A percentile compares a stretch with the other conserved stretches of the same genome.
Evolutionary conservation across 2,797 vertebrate species (phyloP).

Genomic region (Schizothorax lantsangensis): DNA sequence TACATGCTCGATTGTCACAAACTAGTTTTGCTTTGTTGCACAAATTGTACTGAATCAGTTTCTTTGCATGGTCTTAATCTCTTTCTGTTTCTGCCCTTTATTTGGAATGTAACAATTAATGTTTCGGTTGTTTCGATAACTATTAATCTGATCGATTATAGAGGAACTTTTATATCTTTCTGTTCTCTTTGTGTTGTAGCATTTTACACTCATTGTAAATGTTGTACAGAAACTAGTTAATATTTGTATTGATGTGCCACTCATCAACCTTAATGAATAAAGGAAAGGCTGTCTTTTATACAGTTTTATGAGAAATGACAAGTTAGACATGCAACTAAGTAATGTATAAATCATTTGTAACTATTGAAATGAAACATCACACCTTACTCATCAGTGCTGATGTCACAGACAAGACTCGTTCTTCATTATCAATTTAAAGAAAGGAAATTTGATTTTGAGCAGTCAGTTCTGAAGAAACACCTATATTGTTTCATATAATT

Average conservation of each 20-base stretch:
- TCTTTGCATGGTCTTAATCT: slow-evolving; percentile 57
- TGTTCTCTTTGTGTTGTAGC: slow-evolving; percentile 56
- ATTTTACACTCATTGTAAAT: slow-evolving; percentile 71
- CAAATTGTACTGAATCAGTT: slow-evolving; percentile 59
- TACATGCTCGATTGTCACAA: slow-evolving; percentile 54
- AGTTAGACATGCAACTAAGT: slow-evolving; percentile 64
- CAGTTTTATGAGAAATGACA: slow-evolving; percentile 69
- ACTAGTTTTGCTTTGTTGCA: slow-evolving; percentile 71
- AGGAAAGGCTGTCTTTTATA: slow-evolving; percentile 69
- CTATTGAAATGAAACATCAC: slow-evolving; percentile 10
- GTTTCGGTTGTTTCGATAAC: slow-evolving; percentile 47
- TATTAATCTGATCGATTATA: slow-evolving; percentile 45
- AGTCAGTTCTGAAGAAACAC: neutral
- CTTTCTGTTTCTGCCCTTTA: slow-evolving; percentile 44
- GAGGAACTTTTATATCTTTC: slow-evolving; percentile 50
- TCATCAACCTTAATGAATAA: slow-evolving; percentile 68
- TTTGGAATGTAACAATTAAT: slow-evolving; percentile 51
- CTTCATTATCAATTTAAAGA: neutral
- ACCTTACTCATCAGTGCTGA: neutral
- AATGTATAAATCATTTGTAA: slow-evolving; percentile 60
- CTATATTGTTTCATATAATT: neutral
- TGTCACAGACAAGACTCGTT: neutral
- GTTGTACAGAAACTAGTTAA: slow-evolving; percentile 79
- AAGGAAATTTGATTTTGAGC: neutral
- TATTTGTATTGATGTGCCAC: slow-evolving; percentile 80